Evolutionary conservation across 2,113 vertebrate species (phyloP).

Genomic region (Varanus komodoensis): DNA sequence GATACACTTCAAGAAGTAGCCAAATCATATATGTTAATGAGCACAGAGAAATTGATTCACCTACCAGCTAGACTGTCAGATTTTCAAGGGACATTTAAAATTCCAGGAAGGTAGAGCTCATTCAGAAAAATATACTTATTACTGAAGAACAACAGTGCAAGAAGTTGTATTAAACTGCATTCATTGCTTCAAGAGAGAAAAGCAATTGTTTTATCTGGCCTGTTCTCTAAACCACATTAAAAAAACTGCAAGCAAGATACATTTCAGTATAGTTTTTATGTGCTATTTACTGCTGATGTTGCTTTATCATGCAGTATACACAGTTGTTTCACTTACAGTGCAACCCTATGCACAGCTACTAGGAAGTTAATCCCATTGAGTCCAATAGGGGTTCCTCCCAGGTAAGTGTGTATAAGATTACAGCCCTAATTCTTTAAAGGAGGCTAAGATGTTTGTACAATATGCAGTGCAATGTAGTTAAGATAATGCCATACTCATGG

Average conservation of each 20-base stretch:
- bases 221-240: constrained; percentile 42
- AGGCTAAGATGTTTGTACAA: constrained; percentile 47
- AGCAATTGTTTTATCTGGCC: neutral
- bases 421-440: constrained; percentile 55
- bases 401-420: no score
- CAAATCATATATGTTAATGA: neutral
- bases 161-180: constrained; percentile 34
- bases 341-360: no score
- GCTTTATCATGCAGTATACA: constrained; percentile 37
- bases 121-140: constrained; percentile 36
- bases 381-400: no score
- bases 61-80: constrained; percentile 34
- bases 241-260: constrained; percentile 33
- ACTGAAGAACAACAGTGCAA: constrained; percentile 46
- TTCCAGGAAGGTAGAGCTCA: constrained; percentile 17
- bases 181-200: constrained; percentile 8
- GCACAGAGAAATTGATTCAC: constrained; percentile 26
- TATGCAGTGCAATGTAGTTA: constrained; percentile 50
- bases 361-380: no score
- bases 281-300: constrained; percentile 44
- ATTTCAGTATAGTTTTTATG: constrained; percentile 45
- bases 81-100: neutral
- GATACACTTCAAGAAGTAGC: neutral
- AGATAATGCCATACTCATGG: constrained; percentile 50
- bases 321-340: constrained; percentile 29